phyloP scores from a whole-genome alignment of 2,888 invertebrate species.

The Campaea margaritaria region DNA sequence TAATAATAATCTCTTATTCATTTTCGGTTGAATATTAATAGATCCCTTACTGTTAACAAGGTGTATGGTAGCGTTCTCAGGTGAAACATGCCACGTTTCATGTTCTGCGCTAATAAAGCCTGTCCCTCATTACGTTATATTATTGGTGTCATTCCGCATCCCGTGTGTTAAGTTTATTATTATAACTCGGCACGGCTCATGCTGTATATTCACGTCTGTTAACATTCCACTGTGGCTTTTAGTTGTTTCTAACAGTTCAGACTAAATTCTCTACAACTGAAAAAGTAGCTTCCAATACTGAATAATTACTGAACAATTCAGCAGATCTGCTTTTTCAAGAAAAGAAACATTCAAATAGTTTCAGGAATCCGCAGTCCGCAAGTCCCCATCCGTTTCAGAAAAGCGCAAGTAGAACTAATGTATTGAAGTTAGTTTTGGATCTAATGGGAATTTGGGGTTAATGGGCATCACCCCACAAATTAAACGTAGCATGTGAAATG shows the following conservation, averaged over 20 bases:
- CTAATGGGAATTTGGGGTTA: not conserved
- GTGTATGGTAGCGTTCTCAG: not conserved
- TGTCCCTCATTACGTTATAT: constrained; percentile 34
- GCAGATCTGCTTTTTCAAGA: too few relatives aligned
- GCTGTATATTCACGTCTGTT: not conserved
- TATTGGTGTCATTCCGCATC: constrained; percentile 7
- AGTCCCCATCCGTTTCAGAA: too few relatives aligned
- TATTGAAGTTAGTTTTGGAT: too few relatives aligned
- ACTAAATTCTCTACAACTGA: too few relatives aligned
- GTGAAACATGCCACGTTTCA: constrained; percentile 18
- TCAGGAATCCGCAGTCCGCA: too few relatives aligned
- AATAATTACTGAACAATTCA: too few relatives aligned
- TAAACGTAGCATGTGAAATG: constrained; percentile 19
- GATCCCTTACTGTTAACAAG: constrained; percentile 1
- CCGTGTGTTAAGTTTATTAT: constrained; percentile 10
- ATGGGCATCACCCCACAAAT: not conserved
- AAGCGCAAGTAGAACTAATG: too few relatives aligned
- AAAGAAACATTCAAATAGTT: too few relatives aligned
- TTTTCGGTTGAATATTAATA: not conserved
- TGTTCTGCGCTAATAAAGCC: constrained; percentile 16
- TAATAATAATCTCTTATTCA: too few relatives aligned
- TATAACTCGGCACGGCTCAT: constrained; percentile 1
- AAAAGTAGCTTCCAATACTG: too few relatives aligned
- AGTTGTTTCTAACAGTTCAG: too few relatives aligned
- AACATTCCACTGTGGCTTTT: not conserved